Percentiles rank a stretch among this genome's conserved stretches.
Evolutionary conservation across 1,140 invertebrate species (phyloP).

Genomic region (Wiebesia pumilae): DNA sequence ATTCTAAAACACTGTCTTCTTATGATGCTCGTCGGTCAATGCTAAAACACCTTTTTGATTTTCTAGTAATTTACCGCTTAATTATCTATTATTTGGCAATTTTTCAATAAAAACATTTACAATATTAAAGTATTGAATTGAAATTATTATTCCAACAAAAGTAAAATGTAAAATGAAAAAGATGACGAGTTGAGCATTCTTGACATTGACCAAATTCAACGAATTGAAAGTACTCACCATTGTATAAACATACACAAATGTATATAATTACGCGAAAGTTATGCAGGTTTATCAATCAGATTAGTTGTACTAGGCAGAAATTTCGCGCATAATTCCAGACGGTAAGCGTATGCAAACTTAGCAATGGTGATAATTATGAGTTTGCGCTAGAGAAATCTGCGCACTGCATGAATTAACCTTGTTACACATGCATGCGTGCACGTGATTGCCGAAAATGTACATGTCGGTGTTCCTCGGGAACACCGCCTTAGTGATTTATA

Average conservation of each 20-base stretch:
- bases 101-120: too few relatives aligned
- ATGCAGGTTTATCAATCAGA: background rate
- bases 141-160: too few relatives aligned
- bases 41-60: too few relatives aligned
- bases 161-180: background rate
- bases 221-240: background rate
- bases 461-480: background rate
- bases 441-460: background rate
- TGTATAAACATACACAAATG: background rate
- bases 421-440: background rate
- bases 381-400: background rate
- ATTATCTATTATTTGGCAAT: too few relatives aligned
- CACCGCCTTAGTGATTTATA: background rate
- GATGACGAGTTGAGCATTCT: background rate
- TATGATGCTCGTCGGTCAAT: too few relatives aligned
- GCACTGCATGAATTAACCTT: background rate
- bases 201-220: slow-evolving; percentile 23
- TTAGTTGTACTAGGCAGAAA: background rate
- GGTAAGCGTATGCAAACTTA: background rate
- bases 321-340: background rate
- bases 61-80: too few relatives aligned
- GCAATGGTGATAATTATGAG: background rate
- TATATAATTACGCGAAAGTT: slow-evolving; percentile 8
- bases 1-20: too few relatives aligned
- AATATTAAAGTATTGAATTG: too few relatives aligned